Base-by-base conservation (phyloP, 1,140 invertebrate genomes). In the Bilobella aurantiaca region DNA sequence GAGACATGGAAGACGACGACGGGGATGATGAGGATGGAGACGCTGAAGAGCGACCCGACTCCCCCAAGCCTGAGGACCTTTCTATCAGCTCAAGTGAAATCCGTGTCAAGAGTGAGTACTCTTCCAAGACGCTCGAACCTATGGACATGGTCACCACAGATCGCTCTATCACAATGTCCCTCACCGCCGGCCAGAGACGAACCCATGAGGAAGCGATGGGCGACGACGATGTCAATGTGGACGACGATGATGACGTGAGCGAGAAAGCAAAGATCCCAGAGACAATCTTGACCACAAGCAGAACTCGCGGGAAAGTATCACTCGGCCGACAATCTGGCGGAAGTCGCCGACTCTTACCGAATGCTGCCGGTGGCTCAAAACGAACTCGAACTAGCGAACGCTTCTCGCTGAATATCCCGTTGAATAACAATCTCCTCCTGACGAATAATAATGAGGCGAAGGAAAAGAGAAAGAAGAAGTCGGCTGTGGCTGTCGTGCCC, bases 61-160 rank as follows among this genome's bases (percentile, higher is more conserved):
- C 68, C 18, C 68, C 68, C 5, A 73, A 73, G 46, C 71, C 71
- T 16, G 68, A 73, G 62, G 71, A 73, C 49, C 47, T 73, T 18
- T 70, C 68, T 14, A n/a, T 73, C 16, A 60, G 58, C 25, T 42
- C 67, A 21, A 49, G 32, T 31, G 67, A 69, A 57, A 58, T 71
- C 23, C 66, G 69, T 32, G 69, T 73, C n/a, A 73, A 73, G 53
- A 63, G 66, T 3, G 71, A 73, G 49, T 21, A 68, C 49, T 16
- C 8, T 42, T 42, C 49, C 12, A 53, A 53, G 30, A 46, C 60
- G 25, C n/a, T 42, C 16, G 69, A 70, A 64, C 69, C 69, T 1
- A 58, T 70, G 65, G 62, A 66, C 16, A 28, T 66, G 29, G 59
- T 65, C 27, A 69, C 59, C 32, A 62, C 42, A 25, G 57, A 31